A percentile compares a stretch with the other conserved stretches of the same genome.
phyloP scores from a whole-genome alignment of 2,797 vertebrate species.

The Muscicapa comitata region DNA sequence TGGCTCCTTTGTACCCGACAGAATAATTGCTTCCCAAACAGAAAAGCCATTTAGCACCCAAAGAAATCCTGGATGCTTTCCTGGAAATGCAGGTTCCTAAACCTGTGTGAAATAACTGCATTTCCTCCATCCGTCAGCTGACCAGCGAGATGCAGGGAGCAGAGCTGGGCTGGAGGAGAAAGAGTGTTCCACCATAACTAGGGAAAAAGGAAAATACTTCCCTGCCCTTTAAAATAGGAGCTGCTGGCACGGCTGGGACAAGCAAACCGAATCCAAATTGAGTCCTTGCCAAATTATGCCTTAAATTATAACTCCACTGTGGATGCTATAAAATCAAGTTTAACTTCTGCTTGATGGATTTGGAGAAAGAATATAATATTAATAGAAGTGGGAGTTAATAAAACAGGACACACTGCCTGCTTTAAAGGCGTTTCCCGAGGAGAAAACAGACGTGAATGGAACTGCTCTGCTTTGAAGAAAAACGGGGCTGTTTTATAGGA shows the following conservation, averaged over 20 bases:
- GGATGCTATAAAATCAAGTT: constrained; percentile 48
- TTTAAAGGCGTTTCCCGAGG: constrained; percentile 32
- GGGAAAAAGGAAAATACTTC: constrained; percentile 47
- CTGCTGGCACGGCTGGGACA: constrained; percentile 13
- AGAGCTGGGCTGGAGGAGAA: constrained; percentile 2
- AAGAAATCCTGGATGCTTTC: background rate
- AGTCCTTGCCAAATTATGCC: constrained; percentile 49
- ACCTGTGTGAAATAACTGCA: fast-evolving
- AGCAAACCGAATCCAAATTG: constrained; percentile 25
- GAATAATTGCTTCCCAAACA: background rate
- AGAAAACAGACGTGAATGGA: constrained; percentile 19
- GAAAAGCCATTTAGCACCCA: background rate
- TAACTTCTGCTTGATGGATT: constrained; percentile 54
- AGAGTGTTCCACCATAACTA: background rate
- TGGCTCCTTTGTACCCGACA: background rate
- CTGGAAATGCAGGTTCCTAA: background rate
- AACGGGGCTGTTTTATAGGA: background rate
- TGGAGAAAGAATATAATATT: constrained; percentile 13
- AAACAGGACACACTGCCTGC: constrained; percentile 22
- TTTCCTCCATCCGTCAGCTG: background rate
- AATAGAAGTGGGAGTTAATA: constrained; percentile 49
- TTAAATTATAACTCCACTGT: constrained; percentile 55
- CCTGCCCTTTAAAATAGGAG: constrained; percentile 57
- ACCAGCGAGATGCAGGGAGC: background rate
- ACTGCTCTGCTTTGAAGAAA: constrained; percentile 24